These are phyloP conservation scores for Chaetogeoica ovagalla DNA, from an alignment of 2,888 invertebrate species.

Conservation along the genomic window DNA sequence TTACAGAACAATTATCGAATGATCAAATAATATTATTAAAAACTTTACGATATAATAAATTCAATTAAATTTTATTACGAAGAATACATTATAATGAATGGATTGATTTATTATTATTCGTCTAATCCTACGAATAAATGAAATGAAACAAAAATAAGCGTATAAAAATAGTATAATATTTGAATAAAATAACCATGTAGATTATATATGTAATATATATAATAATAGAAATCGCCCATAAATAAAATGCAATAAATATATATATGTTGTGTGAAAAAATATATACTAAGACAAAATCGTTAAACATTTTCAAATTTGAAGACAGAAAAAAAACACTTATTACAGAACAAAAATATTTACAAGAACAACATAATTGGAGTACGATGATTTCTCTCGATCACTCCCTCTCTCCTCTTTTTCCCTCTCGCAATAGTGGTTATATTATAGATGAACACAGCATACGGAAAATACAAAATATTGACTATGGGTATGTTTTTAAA, in stretches of 20 bases:
- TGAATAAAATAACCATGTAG: constrained; percentile 30
- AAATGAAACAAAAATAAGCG: constrained; percentile 47
- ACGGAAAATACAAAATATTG: constrained; percentile 6
- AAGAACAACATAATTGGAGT: neutral
- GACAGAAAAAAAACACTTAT: neutral
- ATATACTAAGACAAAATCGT: neutral
- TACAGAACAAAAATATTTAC: constrained; percentile 30
- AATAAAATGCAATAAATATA: constrained; percentile 11
- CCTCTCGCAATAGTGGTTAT: neutral
- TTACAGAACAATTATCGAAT: constrained; percentile 4
- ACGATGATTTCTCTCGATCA: neutral
- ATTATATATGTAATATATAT: neutral
- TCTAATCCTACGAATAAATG: constrained; percentile 16
- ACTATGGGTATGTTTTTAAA: constrained; percentile 29
- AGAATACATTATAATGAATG: constrained; percentile 16
- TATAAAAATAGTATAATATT: constrained; percentile 52
- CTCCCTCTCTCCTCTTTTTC: neutral
- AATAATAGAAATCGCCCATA: constrained; percentile 46
- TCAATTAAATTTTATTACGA: constrained; percentile 42
- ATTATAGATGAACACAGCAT: neutral
- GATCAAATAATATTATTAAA: constrained; percentile 2
- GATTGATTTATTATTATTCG: neutral
- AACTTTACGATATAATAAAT: neutral
- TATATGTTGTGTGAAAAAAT: neutral
- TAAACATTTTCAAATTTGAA: constrained; percentile 1